Percentiles rank a stretch among this genome's conserved stretches.
Conservation (phyloP, 1,140 invertebrate genomes). For the Pissodes strobi region DNA sequence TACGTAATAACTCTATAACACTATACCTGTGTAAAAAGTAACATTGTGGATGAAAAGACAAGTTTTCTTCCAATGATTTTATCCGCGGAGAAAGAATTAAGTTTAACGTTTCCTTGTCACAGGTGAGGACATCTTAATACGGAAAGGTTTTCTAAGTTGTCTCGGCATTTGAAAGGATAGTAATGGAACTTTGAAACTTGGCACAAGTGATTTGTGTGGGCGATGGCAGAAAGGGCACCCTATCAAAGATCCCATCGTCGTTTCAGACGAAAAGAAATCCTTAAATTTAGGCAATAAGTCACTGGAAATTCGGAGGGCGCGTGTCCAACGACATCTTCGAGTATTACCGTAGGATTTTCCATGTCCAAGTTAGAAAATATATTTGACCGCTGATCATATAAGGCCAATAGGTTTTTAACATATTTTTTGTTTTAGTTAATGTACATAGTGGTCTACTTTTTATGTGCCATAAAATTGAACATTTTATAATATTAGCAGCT, state of each 20-base stretch:
- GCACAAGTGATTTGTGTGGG: conserved; percentile 10
- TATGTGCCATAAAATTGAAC: too few relatives aligned
- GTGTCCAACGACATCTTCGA: neutral
- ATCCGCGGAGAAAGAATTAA: neutral
- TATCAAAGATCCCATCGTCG: conserved; percentile 2
- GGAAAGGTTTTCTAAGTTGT: neutral
- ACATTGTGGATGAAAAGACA: too few relatives aligned
- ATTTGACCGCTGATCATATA: too few relatives aligned
- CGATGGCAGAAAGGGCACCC: neutral
- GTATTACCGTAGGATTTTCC: neutral
- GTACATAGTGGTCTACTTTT: too few relatives aligned
- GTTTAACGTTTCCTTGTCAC: neutral
- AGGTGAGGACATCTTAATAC: conserved; percentile 2
- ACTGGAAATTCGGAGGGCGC: neutral
- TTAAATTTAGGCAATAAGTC: conserved; percentile 19
- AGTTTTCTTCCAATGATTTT: too few relatives aligned
- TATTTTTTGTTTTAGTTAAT: too few relatives aligned
- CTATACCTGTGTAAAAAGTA: too few relatives aligned
- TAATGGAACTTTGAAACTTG: neutral
- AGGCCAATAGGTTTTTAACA: too few relatives aligned
- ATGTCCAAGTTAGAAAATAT: too few relatives aligned
- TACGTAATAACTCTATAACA: too few relatives aligned
- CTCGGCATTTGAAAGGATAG: neutral
- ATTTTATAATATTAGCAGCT: too few relatives aligned
- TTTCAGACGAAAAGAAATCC: conserved; percentile 2